phyloP scores from a whole-genome alignment of 2,113 vertebrate species.

The Chaenogobius annularis region DNA sequence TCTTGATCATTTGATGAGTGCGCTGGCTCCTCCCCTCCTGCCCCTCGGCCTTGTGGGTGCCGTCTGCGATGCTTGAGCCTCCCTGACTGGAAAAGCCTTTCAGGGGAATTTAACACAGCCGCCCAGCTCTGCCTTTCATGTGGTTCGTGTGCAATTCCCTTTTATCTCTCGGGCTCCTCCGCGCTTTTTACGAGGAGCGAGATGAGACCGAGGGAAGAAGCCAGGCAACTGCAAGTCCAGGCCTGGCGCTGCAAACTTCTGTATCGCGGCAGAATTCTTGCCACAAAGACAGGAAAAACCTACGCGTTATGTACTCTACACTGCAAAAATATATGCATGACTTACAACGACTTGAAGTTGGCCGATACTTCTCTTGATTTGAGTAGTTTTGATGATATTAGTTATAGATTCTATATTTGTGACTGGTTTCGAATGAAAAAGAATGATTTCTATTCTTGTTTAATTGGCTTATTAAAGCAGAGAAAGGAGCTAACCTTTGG shows the following conservation, averaged over 20 bases:
- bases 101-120: constrained; percentile 72
- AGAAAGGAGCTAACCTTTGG: too few relatives aligned
- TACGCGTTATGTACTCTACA: constrained; percentile 26
- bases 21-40: constrained; percentile 48
- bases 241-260: constrained; percentile 63
- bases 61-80: constrained; percentile 59
- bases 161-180: constrained; percentile 73
- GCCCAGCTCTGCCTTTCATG: constrained; percentile 73
- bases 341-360: background rate
- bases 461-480: too few relatives aligned
- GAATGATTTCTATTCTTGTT: too few relatives aligned
- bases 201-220: background rate
- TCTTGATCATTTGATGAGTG: constrained; percentile 50
- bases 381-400: background rate
- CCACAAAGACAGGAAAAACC: constrained; percentile 59
- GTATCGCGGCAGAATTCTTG: constrained; percentile 69
- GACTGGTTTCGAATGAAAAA: too few relatives aligned
- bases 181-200: constrained; percentile 61
- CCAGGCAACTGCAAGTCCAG: constrained; percentile 65
- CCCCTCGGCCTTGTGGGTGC: constrained; percentile 66
- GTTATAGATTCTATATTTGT: background rate
- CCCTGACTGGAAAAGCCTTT: constrained; percentile 73
- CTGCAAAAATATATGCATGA: background rate
- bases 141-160: constrained; percentile 69
- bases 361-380: too few relatives aligned